phyloP scores from a whole-genome alignment of 2,888 invertebrate species.

The Idaea biselata region DNA sequence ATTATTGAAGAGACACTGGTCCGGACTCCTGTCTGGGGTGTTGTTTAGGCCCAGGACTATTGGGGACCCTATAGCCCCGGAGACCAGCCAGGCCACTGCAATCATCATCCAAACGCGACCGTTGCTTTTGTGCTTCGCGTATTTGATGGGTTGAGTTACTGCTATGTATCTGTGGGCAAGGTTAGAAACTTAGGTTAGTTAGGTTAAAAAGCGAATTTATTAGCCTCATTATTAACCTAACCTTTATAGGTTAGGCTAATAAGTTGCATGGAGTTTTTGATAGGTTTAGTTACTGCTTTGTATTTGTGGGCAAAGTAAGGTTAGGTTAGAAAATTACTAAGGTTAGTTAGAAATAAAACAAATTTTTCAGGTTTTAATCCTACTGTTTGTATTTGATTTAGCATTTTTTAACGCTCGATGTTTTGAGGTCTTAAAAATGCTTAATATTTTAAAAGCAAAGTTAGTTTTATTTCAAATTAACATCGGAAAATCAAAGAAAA shows the following conservation, averaged over 20 bases:
- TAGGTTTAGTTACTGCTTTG: conserved; percentile 99
- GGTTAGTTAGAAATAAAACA: no score
- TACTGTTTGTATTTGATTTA: no score
- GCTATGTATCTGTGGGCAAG: conserved; percentile 93
- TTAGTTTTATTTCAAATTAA: no score
- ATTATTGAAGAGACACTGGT: conserved; percentile 97
- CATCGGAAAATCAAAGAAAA: no score
- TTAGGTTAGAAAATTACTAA: neutral
- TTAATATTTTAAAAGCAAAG: no score
- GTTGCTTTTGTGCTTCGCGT: conserved; percentile 98
- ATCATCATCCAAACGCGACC: conserved; percentile 96
- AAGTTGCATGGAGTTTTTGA: conserved; percentile 86
- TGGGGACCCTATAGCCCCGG: conserved; percentile 95
- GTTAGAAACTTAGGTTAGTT: conserved; percentile 11
- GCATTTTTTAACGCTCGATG: no score
- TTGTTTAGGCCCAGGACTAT: conserved; percentile 97
- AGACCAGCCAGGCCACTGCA: conserved; percentile 95
- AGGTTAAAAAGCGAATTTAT: neutral
- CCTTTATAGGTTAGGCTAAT: no score
- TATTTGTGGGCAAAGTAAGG: conserved; percentile 84
- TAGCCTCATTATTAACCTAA: no score
- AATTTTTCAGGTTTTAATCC: no score
- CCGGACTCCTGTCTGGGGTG: conserved; percentile 89
- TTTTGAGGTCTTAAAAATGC: no score
- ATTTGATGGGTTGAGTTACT: conserved; percentile 99